Evolutionary conservation across 2,113 vertebrate species (phyloP), one percentile per base, ranked within the genome.

Genomic region (Ibidorhyncha struthersii): DNA sequence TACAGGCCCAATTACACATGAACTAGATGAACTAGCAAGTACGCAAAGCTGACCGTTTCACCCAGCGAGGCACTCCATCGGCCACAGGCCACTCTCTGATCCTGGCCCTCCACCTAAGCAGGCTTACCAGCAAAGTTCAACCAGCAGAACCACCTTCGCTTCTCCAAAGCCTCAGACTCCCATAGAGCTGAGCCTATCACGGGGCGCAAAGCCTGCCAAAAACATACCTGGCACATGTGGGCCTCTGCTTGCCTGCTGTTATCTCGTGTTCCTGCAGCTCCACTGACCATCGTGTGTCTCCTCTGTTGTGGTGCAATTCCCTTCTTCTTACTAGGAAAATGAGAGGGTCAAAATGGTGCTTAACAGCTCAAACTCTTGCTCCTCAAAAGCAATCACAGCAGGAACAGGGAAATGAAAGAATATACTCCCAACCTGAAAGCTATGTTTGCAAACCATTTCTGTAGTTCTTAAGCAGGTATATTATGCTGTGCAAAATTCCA

Each of bases 161-260:
- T 14, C 58, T 27, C 56, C 47, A 59, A 70, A 89, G 73, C 67
- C 43, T 61, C 74, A 47, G 58, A 3, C 14, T 56, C 34, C 62
- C 29, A 4, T 0, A 1, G 56, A 69, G 65, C 65, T 17, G 43
- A 87, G 41, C 45, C 65, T 17, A 23, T 36, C 4, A 1, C 0
- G 2, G 36, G 32, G 38, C 20, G 9, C 25, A 67, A 34, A 63
- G 20, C 32, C 63, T 40, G 34, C 40, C 78, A 41, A 59, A 78
- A 62, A 1, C 61, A 13, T 85, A 76, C 85, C 21, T 89, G 91
- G 82, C 49, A 79, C 66, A 30, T 6, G 18, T 0, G 13, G 62
- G 43, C 34, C 56, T 12, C 61, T 8, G 10, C 53, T 74, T 27
- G 25, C 38, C 78, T 82, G 32, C 84, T 12, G 32, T 17, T 21